Base-by-base conservation (phyloP, 2,113 vertebrate species). In the Pseudolaguvia tuberculata region DNA sequence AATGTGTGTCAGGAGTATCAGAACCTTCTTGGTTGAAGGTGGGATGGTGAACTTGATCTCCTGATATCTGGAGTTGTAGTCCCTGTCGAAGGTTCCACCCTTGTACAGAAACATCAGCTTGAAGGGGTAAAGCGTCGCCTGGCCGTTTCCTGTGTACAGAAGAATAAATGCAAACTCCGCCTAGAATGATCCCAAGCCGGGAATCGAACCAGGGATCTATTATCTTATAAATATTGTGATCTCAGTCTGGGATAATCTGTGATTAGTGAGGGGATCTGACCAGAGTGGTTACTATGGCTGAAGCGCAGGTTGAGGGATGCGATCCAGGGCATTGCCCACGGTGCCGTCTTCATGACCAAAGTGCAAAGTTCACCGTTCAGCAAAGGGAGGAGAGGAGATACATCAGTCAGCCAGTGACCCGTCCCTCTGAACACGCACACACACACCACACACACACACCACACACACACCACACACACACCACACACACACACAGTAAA, bases 301-400 rank as follows among this genome's bases (percentile, higher is more conserved):
- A 93, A 92, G 23, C 90, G 88, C 70, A 93, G 87, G 76, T 87
- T 90, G 56, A 93, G 88, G 51, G 91, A 89, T 8, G 70, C 77
- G 14, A 89, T 39, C 91, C 91, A 93, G 0, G 89, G 90, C 89
- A 85, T 92, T 1, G 91, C 91, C 91, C 91, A 93, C 0, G 89
- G 86, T 13, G 68, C 86, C 0, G 89, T 90, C 87, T 90, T 91
- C 89, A 93, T 90, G 25, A 87, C 90, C 63, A 93, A 84, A 21
- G 81, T 81, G 58, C 91, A 93, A 9, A 15, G 86, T 39, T 52
- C 63, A 29, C 69, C 31, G 76, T 88, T 86, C 84, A 93, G 82
- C 79, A 92, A 73, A 1, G 91, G 90, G 27, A 89, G 62, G 21
- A 93, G 87, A 1, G 91, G 85, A 2, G 91, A 90, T 52, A 91